phyloP scores from a whole-genome alignment of 2,888 invertebrate species.

The Aricia artaxerxes region DNA sequence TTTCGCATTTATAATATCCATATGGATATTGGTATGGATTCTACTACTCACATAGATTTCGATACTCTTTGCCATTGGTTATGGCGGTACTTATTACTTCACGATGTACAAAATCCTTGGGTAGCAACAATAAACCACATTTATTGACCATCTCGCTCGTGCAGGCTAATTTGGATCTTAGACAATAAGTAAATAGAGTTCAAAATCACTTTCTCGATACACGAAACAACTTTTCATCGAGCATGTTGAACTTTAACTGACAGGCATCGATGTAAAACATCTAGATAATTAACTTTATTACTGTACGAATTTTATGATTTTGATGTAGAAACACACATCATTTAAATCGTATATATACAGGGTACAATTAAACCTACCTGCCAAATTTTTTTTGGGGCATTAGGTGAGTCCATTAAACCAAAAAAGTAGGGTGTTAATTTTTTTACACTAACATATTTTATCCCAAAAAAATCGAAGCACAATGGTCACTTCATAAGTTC shows the following conservation, averaged over 20 bases:
- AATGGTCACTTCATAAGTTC: too few species aligned
- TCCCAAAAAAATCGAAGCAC: too few species aligned
- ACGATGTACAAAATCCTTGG: slow-evolving; percentile 26
- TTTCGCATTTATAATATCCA: too few species aligned
- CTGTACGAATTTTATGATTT: too few species aligned
- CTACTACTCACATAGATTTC: background rate
- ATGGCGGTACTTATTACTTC: background rate
- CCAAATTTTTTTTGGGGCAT: too few species aligned
- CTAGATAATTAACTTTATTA: background rate
- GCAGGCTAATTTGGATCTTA: background rate
- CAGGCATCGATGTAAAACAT: slow-evolving; percentile 6
- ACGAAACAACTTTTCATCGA: slow-evolving; percentile 28
- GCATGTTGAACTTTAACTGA: slow-evolving; percentile 27
- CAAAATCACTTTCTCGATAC: background rate
- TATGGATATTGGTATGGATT: background rate
- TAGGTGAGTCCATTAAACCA: too few species aligned
- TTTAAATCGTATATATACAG: too few species aligned
- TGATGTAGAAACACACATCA: too few species aligned
- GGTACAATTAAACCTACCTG: too few species aligned
- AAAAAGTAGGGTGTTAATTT: too few species aligned
- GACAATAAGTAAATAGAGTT: background rate
- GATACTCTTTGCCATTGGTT: background rate
- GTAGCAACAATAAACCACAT: slow-evolving; percentile 31
- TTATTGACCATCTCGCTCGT: slow-evolving; percentile 10
- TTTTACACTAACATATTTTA: too few species aligned